phyloP scores from a whole-genome alignment of 1,140 invertebrate genomes.

The Condylostylus longicornis region DNA sequence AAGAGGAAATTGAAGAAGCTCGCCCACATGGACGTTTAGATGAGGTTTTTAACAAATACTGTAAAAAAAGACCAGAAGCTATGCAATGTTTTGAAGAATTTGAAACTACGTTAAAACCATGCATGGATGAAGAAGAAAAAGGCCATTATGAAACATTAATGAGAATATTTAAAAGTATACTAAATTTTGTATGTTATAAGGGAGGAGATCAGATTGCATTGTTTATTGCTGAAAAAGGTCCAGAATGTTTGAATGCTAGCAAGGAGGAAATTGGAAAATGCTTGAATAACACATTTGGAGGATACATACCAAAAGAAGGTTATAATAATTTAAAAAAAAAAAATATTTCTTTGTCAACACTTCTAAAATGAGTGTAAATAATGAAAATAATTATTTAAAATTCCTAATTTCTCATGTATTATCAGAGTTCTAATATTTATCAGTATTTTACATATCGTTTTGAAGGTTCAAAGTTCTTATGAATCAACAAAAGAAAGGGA shows the following conservation, averaged over 20 bases:
- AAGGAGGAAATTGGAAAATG: slow-evolving; percentile 46
- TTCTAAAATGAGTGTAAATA: too few species aligned
- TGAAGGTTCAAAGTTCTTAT: too few species aligned
- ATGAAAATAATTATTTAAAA: too few species aligned
- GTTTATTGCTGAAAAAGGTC: slow-evolving; percentile 61
- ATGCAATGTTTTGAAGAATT: slow-evolving; percentile 45
- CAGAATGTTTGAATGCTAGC: slow-evolving; percentile 50
- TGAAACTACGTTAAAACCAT: slow-evolving; percentile 39
- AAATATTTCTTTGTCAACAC: too few species aligned
- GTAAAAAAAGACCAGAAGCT: slow-evolving; percentile 41
- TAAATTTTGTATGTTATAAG: slow-evolving; percentile 59
- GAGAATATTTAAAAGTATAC: slow-evolving; percentile 49
- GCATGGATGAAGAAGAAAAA: slow-evolving; percentile 43
- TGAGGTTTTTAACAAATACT: slow-evolving; percentile 40
- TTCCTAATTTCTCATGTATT: too few species aligned
- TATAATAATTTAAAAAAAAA: slow-evolving; percentile 12
- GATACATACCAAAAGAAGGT: slow-evolving; percentile 31
- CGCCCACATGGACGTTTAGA: slow-evolving; percentile 43
- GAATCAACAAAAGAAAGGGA: too few species aligned
- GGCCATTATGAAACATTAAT: slow-evolving; percentile 33
- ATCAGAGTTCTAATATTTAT: too few species aligned
- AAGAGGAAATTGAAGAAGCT: slow-evolving; percentile 44
- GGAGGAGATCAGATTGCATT: slow-evolving; percentile 68
- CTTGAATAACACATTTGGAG: slow-evolving; percentile 41
- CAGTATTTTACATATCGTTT: too few species aligned